Conservation (phyloP, 1,140 invertebrate species). For the Agrypnia vestita region DNA sequence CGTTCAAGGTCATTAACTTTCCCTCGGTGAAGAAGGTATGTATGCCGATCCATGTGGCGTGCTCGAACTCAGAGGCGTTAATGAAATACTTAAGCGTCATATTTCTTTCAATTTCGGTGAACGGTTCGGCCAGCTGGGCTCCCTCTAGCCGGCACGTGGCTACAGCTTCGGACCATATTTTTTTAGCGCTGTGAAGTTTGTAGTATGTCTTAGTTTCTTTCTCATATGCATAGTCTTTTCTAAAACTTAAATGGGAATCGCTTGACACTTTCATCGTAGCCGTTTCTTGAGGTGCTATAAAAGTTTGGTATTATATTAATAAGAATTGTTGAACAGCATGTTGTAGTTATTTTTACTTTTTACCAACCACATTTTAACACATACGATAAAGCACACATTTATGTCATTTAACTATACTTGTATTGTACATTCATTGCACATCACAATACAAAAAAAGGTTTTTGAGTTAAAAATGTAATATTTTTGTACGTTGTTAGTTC, state of each 20-base stretch:
- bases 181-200: constrained; percentile 63
- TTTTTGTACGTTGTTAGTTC: too few species aligned
- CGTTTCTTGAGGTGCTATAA: not conserved
- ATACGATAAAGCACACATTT: too few species aligned
- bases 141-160: constrained; percentile 66
- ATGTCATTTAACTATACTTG: too few species aligned
- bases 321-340: too few species aligned
- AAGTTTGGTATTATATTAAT: too few species aligned
- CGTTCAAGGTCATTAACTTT: constrained; percentile 12
- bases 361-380: too few species aligned
- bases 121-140: constrained; percentile 63
- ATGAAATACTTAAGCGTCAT: not conserved
- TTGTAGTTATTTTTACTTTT: too few species aligned
- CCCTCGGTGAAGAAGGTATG: constrained; percentile 41
- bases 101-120: constrained; percentile 4
- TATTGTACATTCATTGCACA: too few species aligned
- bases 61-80: too few species aligned
- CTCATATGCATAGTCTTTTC: constrained; percentile 48
- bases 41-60: constrained; percentile 27
- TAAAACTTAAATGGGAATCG: not conserved
- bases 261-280: not conserved
- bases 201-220: constrained; percentile 58
- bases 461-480: too few species aligned
- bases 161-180: constrained; percentile 63
- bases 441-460: too few species aligned